Evolutionary conservation across 2,113 vertebrate genomes (phyloP).

Genomic region (Ctenodactylus gundi): DNA sequence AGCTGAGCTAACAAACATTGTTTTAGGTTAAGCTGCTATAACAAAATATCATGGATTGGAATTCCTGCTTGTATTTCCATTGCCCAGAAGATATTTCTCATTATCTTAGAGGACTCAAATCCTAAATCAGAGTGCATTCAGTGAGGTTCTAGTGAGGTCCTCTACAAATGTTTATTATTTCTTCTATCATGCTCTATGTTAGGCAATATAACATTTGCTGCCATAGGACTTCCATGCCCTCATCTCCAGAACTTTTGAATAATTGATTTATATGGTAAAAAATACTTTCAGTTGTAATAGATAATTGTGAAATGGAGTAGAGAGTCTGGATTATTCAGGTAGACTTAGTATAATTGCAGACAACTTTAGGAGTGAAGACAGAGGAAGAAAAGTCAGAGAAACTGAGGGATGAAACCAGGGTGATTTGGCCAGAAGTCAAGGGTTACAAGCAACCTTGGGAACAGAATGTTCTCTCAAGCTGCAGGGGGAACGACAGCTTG

Average conservation of each 20-base stretch:
- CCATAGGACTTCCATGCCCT: neutral
- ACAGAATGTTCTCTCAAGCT: neutral
- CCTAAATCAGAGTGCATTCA: neutral
- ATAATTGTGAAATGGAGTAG: neutral
- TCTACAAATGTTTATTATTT: conserved; percentile 1
- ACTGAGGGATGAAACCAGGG: neutral
- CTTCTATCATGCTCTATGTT: neutral
- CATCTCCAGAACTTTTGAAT: neutral
- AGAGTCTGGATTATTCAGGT: neutral
- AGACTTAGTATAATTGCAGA: neutral
- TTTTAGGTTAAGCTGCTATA: neutral
- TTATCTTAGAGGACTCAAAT: neutral
- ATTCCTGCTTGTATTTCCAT: too few relatives aligned
- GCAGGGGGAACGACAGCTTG: neutral
- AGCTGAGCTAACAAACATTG: neutral
- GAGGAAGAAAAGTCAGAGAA: neutral
- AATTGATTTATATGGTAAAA: neutral
- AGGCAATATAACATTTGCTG: neutral
- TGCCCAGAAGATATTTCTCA: neutral
- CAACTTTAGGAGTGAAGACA: neutral
- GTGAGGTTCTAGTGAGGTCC: neutral
- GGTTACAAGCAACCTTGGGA: neutral
- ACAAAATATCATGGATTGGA: neutral
- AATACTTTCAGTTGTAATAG: neutral
- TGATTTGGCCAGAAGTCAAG: too few relatives aligned